These are phyloP conservation scores for Apodemus agrarius DNA, from an alignment of 2,797 vertebrate genomes.

Conservation along the genomic window DNA sequence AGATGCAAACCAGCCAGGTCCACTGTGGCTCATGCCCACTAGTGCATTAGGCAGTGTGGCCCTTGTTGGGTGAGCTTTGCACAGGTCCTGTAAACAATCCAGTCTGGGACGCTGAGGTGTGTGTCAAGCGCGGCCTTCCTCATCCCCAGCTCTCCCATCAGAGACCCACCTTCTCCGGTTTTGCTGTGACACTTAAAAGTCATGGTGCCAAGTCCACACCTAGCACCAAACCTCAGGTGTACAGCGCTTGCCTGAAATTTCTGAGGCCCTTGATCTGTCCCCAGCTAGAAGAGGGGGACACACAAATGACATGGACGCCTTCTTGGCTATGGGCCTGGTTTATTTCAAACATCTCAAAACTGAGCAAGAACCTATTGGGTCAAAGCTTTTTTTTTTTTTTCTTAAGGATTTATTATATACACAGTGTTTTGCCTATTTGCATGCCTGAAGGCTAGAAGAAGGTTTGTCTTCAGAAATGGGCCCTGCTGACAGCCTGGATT, in stretches of 20 bases:
- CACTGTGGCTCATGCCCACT: not conserved
- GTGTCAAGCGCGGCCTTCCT: not conserved
- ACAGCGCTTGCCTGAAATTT: not conserved
- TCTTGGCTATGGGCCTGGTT: not conserved
- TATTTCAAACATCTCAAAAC: not conserved
- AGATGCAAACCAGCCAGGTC: not conserved
- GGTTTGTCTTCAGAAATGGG: not conserved
- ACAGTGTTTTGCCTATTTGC: not conserved
- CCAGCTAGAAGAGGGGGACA: not conserved
- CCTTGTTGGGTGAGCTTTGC: not conserved
- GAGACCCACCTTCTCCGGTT: not conserved
- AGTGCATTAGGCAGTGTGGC: not conserved
- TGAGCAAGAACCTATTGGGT: not conserved
- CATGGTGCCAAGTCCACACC: not conserved
- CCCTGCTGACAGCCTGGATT: not conserved
- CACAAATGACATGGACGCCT: not conserved
- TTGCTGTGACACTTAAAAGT: not conserved
- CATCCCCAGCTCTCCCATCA: not conserved
- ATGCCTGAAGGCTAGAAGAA: not conserved
- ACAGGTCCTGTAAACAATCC: not conserved
- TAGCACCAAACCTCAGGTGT: not conserved
- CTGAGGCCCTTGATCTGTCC: not conserved
- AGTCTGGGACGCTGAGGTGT: not conserved
- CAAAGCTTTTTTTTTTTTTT: not conserved
- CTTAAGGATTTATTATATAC: not conserved